Evolutionary conservation across 2,888 invertebrate species (phyloP).

Genomic region (Choristoneura rosaceana): DNA sequence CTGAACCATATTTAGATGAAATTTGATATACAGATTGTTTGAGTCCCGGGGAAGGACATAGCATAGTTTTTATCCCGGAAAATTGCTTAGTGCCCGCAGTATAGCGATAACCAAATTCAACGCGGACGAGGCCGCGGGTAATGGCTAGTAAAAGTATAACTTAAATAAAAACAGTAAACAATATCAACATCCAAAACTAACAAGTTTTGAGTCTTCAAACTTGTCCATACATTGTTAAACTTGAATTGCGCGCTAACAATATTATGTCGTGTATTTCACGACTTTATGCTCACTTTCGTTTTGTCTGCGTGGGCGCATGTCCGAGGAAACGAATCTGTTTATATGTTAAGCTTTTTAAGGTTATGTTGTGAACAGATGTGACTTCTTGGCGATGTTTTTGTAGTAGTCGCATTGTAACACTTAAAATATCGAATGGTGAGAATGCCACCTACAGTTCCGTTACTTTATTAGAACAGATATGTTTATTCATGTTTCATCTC

Average conservation of each 20-base stretch:
- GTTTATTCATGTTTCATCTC: not conserved
- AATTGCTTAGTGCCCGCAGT: no score
- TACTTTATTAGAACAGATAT: not conserved
- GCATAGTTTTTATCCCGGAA: no score
- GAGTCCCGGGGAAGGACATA: no score
- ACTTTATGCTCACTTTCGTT: conserved; percentile 26
- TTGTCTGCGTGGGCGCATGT: conserved; percentile 15
- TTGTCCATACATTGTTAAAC: not conserved
- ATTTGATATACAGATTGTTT: no score
- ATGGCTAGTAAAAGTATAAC: not conserved
- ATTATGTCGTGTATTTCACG: conserved; percentile 20
- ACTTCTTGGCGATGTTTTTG: conserved; percentile 13
- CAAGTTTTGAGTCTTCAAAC: not conserved
- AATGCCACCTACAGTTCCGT: not conserved
- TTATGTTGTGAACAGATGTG: conserved; percentile 13
- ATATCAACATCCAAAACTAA: not conserved
- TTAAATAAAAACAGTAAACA: not conserved
- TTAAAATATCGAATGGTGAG: not conserved
- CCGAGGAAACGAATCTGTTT: conserved; percentile 8
- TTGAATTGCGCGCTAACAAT: conserved; percentile 11
- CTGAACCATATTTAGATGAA: no score
- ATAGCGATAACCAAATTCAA: no score
- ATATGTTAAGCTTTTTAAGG: conserved; percentile 25
- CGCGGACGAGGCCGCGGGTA: no score
- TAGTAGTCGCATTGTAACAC: conserved; percentile 1